These are phyloP conservation scores for Chelon labrosus DNA, from an alignment of 2,797 vertebrate genomes.

Conservation along the genomic window DNA sequence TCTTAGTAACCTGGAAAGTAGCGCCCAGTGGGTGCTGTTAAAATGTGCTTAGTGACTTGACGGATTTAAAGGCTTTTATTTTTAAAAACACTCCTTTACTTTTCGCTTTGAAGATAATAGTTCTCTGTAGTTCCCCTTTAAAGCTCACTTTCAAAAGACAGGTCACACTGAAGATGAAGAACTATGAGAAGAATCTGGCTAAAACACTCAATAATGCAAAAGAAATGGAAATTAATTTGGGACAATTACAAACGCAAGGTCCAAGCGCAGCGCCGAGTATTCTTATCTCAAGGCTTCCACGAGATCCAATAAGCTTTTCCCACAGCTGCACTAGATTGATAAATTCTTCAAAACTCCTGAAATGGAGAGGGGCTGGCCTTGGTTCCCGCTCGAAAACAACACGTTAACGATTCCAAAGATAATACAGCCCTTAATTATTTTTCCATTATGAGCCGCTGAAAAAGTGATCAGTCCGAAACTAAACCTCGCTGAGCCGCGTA, in stretches of 20 bases:
- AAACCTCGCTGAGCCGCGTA: slow-evolving; percentile 37
- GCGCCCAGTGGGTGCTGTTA: neutral
- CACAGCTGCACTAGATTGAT: slow-evolving; percentile 47
- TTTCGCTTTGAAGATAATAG: slow-evolving; percentile 11
- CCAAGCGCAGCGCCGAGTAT: slow-evolving; percentile 21
- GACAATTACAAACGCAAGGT: slow-evolving; percentile 36
- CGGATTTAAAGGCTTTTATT: neutral
- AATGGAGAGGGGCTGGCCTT: slow-evolving; percentile 47
- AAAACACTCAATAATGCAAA: slow-evolving; percentile 15
- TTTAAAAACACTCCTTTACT: neutral
- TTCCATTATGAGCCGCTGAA: slow-evolving; percentile 42
- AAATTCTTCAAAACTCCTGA: slow-evolving; percentile 53
- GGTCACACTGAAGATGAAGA: neutral
- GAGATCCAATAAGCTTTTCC: slow-evolving; percentile 47
- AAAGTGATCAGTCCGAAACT: slow-evolving; percentile 50
- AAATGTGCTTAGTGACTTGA: neutral
- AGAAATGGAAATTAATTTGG: slow-evolving; percentile 35
- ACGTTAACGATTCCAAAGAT: slow-evolving; percentile 60
- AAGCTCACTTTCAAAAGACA: slow-evolving; percentile 14
- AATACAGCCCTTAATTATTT: slow-evolving; percentile 49
- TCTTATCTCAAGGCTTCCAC: slow-evolving; percentile 59
- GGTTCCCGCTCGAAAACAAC: slow-evolving; percentile 54
- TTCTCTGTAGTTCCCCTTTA: slow-evolving; percentile 4
- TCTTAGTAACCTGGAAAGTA: neutral
- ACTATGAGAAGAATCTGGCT: slow-evolving; percentile 12